Conservation (phyloP, 2,888 invertebrate species). For the Hypselothyrea guttata region DNA sequence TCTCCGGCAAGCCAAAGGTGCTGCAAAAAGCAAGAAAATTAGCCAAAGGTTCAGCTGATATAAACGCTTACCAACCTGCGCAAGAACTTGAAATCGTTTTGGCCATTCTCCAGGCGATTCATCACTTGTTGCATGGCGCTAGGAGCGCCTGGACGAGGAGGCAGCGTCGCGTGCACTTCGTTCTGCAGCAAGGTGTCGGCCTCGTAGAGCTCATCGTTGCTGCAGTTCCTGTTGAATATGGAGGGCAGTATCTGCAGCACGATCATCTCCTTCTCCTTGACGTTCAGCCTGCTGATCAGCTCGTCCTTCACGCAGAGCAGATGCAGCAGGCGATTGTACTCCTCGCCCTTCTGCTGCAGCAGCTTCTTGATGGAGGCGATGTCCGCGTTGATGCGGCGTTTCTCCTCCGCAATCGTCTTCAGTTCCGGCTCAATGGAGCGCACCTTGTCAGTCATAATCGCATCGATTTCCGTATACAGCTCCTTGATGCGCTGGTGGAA, state of each 20-base stretch:
- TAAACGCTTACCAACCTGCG: conserved; percentile 31
- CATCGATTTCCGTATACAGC: conserved; percentile 60
- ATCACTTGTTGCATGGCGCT: conserved; percentile 39
- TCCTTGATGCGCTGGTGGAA: conserved; percentile 75
- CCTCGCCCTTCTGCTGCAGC: conserved; percentile 91
- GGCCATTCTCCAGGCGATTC: conserved; percentile 33
- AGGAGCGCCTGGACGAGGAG: neutral
- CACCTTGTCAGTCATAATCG: conserved; percentile 77
- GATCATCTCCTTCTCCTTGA: conserved; percentile 85
- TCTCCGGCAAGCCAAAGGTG: conserved; percentile 32
- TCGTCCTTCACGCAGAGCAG: conserved; percentile 93
- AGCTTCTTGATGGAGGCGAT: conserved; percentile 88
- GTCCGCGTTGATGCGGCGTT: conserved; percentile 86
- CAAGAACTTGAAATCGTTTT: conserved; percentile 36
- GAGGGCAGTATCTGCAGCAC: conserved; percentile 69
- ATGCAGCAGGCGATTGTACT: conserved; percentile 92
- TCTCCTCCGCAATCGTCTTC: conserved; percentile 85
- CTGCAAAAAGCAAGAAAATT: conserved; percentile 20
- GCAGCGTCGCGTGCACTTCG: conserved; percentile 32
- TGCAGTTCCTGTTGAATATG: conserved; percentile 38
- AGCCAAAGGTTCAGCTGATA: neutral
- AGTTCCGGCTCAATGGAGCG: conserved; percentile 85
- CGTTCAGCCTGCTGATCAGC: conserved; percentile 82
- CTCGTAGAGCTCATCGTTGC: conserved; percentile 45
- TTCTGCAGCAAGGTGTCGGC: conserved; percentile 38